These are phyloP conservation scores for Drosophila nr. medialis DNA, from an alignment of 2,888 invertebrate genomes.

Conservation along the genomic window DNA sequence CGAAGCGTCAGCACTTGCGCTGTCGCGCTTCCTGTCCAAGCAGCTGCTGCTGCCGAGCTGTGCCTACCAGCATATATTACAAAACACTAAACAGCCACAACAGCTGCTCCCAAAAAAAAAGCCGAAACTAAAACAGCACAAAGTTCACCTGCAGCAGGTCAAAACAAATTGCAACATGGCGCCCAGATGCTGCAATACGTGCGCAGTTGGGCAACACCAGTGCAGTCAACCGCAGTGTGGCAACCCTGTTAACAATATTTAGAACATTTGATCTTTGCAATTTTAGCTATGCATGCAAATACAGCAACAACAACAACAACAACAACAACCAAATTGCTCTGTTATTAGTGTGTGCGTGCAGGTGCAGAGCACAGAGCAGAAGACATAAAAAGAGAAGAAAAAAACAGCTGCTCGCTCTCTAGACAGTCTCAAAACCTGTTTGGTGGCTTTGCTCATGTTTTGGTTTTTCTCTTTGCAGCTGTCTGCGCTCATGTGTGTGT, in stretches of 20 bases:
- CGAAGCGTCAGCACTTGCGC: conserved; percentile 56
- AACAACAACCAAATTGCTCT: background rate
- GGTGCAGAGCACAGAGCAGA: conserved; percentile 45
- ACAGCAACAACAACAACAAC: conserved; percentile 16
- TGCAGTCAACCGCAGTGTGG: conserved; percentile 17
- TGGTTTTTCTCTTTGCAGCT: conserved; percentile 78
- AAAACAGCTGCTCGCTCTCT: conserved; percentile 66
- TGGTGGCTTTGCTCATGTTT: conserved; percentile 66
- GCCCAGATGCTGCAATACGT: conserved; percentile 39
- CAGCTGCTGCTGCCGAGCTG: conserved; percentile 50
- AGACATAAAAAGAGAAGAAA: conserved; percentile 2
- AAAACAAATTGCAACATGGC: conserved; percentile 47
- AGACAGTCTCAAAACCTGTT: conserved; percentile 56
- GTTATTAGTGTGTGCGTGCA: conserved; percentile 46
- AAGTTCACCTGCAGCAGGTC: conserved; percentile 63
- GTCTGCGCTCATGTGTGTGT: conserved; percentile 42
- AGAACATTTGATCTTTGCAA: conserved; percentile 55
- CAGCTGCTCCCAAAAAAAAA: conserved; percentile 22
- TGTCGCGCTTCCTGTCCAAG: conserved; percentile 58
- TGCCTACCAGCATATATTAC: conserved; percentile 25
- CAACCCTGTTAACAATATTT: conserved; percentile 34
- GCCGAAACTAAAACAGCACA: conserved; percentile 36
- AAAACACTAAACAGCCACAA: conserved; percentile 20
- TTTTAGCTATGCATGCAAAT: conserved; percentile 55
- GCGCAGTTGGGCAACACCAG: conserved; percentile 38